Evolutionary conservation across 2,888 invertebrate species (phyloP).

Genomic region (Volucella inanis): DNA sequence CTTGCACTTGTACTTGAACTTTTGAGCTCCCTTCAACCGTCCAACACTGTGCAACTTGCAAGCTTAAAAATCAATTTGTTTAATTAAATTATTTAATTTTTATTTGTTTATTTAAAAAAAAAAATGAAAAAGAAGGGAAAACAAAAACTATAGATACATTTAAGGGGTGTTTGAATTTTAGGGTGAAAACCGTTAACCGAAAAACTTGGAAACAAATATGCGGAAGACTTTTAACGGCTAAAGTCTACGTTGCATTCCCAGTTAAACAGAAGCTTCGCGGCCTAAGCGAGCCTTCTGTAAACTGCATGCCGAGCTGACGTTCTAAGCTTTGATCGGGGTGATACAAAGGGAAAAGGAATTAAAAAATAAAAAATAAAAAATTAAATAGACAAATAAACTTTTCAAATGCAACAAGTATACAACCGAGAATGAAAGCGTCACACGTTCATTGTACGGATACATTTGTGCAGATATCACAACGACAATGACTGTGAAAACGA

Average conservation of each 20-base stretch:
- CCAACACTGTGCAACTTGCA: background rate
- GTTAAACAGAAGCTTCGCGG: slow-evolving; percentile 63
- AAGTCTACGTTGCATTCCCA: slow-evolving; percentile 8
- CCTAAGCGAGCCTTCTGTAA: slow-evolving; percentile 66
- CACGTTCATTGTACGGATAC: slow-evolving; percentile 5
- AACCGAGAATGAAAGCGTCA: slow-evolving; percentile 19
- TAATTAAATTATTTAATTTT: slow-evolving; percentile 60
- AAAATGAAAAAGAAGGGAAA: too few species aligned
- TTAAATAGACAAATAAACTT: slow-evolving; percentile 61
- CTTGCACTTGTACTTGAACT: slow-evolving; percentile 44
- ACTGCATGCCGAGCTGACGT: slow-evolving; percentile 67
- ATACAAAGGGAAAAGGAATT: background rate
- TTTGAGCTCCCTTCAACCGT: background rate
- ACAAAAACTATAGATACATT: background rate
- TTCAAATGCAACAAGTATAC: slow-evolving; percentile 67
- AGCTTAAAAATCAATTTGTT: slow-evolving; percentile 45
- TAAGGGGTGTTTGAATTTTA: background rate
- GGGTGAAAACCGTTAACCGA: slow-evolving; percentile 27
- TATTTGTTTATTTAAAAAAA: background rate
- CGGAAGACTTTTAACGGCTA: slow-evolving; percentile 19
- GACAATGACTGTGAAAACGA: too few species aligned
- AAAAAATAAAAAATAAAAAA: background rate
- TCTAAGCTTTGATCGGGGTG: slow-evolving; percentile 59
- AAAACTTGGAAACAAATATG: background rate
- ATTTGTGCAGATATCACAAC: too few species aligned